Base-by-base conservation (phyloP, 2,888 invertebrate species). In the Callinectes sapidus region DNA sequence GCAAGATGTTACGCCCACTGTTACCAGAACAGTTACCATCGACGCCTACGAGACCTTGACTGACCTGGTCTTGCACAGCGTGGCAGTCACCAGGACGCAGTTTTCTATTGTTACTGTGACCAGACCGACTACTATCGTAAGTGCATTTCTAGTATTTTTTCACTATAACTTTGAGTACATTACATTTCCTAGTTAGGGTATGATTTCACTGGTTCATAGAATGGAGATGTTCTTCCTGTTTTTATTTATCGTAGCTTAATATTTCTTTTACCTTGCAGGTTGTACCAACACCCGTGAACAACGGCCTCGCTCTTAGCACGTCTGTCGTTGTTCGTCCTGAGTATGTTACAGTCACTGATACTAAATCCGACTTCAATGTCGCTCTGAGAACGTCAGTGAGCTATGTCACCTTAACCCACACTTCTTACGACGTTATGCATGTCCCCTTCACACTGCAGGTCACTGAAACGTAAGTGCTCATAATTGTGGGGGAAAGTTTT, bases 361-460 rank as follows among this genome's bases (percentile, higher is more conserved):
- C 48, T 3, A 54, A 88, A 61, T 55, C 88, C 13, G 88, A 88
- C 88, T 88, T 88, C 88, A n/a, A 16, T 1, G n/a, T 88, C 14
- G n/a, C 61, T 13, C 16, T 18, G 13, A 55, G 28, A 23, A 28
- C 55, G 32, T 54, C 88, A 16, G 88, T 88, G 28, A 39, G 28
- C n/a, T 16, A 28, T 35, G 88, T 88, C 18, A 88, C 88, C 13
- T 3, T 88, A 16, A 88, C 88, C 13, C 88, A 88, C 88, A 28
- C 32, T 10, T 54, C 88, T n/a, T 88, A 88, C 55, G 55, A 14
- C 0, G 32, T 88, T 32, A 54, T 6, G 14, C 88, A 88, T 5
- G 28, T n/a, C 14, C 28, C 55, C n/a, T 88, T 88, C 35, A 88
- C 88, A 32, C 5, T 55, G 13, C n/a, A n/a, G 10, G 32, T 54